Conservation (phyloP, 1,140 invertebrate genomes). For the Vanessa atalanta region DNA sequence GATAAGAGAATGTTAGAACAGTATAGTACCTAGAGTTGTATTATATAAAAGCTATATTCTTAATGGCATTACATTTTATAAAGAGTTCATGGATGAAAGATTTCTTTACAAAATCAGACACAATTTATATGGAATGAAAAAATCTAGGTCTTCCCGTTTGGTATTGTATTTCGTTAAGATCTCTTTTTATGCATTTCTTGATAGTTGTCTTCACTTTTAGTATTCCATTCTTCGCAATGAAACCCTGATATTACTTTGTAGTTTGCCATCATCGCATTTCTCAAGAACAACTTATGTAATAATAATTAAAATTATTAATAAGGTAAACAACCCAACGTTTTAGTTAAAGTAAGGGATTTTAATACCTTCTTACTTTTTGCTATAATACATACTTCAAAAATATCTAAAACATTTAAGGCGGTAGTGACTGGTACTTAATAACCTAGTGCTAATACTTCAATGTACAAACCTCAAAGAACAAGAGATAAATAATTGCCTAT, state of each 20-base stretch:
- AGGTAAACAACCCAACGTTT: too few species aligned
- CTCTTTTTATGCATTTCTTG: not conserved
- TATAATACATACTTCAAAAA: too few species aligned
- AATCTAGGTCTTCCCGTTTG: not conserved
- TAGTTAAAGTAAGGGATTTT: too few species aligned
- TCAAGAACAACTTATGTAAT: not conserved
- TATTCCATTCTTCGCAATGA: not conserved
- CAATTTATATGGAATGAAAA: not conserved
- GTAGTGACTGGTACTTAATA: too few species aligned
- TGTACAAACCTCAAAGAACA: too few species aligned
- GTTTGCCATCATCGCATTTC: not conserved
- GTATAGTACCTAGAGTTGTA: not conserved
- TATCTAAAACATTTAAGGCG: too few species aligned
- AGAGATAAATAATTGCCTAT: too few species aligned
- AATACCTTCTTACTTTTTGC: too few species aligned
- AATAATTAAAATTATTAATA: too few species aligned
- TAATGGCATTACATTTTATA: too few species aligned
- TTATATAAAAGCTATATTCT: too few species aligned
- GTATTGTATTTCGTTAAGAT: not conserved
- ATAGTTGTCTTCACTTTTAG: not conserved
- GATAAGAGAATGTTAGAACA: constrained; percentile 34
- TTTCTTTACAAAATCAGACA: not conserved
- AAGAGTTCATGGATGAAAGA: not conserved
- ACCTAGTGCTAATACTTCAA: too few species aligned
- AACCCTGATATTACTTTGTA: not conserved